These are phyloP conservation scores for Greenwoodochromis staneri DNA, from an alignment of 2,113 vertebrate species.

Conservation along the genomic window DNA sequence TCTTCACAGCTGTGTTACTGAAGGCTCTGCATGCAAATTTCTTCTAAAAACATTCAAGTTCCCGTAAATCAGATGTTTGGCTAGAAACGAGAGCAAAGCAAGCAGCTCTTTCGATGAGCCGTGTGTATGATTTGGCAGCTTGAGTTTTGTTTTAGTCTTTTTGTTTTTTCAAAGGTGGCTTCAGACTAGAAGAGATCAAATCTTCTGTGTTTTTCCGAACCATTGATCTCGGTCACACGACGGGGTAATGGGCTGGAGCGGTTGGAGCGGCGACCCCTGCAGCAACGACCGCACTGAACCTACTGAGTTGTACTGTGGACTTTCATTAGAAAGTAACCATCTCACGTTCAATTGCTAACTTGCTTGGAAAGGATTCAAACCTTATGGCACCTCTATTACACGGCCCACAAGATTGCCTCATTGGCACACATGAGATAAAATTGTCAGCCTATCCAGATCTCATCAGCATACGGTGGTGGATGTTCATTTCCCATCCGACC, in stretches of 20 bases:
- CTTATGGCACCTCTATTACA: neutral
- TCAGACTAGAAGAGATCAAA: neutral
- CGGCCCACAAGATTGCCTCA: neutral
- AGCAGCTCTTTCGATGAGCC: neutral
- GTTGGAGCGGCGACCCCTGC: neutral
- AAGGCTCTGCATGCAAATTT: neutral
- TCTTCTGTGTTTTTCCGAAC: neutral
- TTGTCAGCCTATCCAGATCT: neutral
- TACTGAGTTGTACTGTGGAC: neutral
- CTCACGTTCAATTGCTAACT: neutral
- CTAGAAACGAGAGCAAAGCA: neutral
- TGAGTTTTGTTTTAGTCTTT: neutral
- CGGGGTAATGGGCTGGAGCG: constrained; percentile 6
- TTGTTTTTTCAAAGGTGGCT: neutral
- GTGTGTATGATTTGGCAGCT: neutral
- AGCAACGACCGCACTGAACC: constrained; percentile 1
- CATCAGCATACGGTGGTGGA: neutral
- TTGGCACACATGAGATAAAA: neutral
- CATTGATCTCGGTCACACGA: constrained; percentile 27
- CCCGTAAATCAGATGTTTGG: neutral
- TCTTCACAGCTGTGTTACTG: constrained; percentile 22
- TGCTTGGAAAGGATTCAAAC: neutral
- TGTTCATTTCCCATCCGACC: neutral
- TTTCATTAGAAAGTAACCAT: neutral
- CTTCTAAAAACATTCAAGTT: neutral